phyloP scores from a whole-genome alignment of 2,113 vertebrate genomes.

The Ictidomys tridecemlineatus region DNA sequence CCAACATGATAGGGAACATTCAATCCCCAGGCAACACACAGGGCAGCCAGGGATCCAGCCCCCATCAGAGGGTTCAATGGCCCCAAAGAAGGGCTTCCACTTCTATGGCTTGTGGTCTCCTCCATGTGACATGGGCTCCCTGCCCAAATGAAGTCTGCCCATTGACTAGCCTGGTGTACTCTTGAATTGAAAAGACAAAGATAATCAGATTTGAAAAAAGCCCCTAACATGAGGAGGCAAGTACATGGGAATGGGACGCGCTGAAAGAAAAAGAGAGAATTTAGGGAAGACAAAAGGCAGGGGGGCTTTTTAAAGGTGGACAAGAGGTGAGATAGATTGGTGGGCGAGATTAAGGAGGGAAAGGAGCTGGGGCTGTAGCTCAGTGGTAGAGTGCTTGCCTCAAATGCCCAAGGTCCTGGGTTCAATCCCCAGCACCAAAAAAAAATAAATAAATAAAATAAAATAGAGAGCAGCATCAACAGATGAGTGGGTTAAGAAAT shows the following conservation, averaged over 20 bases:
- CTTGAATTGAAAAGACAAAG: not conserved
- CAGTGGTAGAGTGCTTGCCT: too few relatives aligned
- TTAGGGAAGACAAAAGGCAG: not conserved
- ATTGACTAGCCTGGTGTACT: not conserved
- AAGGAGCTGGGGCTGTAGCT: too few relatives aligned
- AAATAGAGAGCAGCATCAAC: too few relatives aligned
- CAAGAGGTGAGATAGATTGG: not conserved
- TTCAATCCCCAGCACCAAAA: too few relatives aligned
- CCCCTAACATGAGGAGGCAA: not conserved
- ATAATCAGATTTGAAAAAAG: not conserved
- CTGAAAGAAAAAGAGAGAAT: not conserved
- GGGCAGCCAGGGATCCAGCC: not conserved
- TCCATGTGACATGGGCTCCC: not conserved
- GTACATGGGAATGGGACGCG: not conserved
- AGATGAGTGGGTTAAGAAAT: too few relatives aligned
- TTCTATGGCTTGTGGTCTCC: not conserved
- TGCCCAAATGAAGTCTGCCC: not conserved
- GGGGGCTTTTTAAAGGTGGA: not conserved
- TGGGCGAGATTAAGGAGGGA: not conserved
- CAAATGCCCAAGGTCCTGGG: too few relatives aligned
- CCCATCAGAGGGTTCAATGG: not conserved
- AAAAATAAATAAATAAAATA: too few relatives aligned
- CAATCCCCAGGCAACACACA: not conserved
- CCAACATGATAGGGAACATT: rapidly evolving
- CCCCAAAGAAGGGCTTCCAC: not conserved